A percentile compares a stretch with the other conserved stretches of the same genome.
Evolutionary conservation across 2,888 invertebrate species (phyloP).

Genomic region (Nezara viridula): DNA sequence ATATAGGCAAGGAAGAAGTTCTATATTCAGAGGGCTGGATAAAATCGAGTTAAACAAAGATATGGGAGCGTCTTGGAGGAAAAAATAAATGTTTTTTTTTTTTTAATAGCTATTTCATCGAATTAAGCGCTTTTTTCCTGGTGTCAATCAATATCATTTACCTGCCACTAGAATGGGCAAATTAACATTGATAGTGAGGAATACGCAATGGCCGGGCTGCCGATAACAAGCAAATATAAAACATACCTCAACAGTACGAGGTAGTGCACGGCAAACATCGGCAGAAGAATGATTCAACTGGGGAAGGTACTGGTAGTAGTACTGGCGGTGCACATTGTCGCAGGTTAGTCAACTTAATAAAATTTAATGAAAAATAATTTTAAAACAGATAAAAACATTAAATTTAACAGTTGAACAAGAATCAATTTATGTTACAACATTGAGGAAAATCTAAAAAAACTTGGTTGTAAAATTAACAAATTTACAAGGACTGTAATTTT

Average conservation of each 20-base stretch:
- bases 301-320: neutral
- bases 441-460: too few relatives aligned
- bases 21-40: too few relatives aligned
- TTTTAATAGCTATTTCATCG: neutral
- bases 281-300: neutral
- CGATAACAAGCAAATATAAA: neutral
- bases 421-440: too few relatives aligned
- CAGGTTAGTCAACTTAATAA: neutral
- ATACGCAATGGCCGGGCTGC: neutral
- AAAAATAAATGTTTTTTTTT: too few relatives aligned
- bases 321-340: neutral
- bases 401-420: too few relatives aligned
- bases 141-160: neutral
- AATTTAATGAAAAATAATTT: neutral
- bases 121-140: neutral
- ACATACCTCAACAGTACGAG: neutral
- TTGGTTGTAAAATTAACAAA: too few relatives aligned
- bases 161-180: neutral
- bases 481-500: neutral
- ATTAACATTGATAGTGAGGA: constrained; percentile 20
- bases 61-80: too few relatives aligned
- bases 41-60: too few relatives aligned
- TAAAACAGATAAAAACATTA: too few relatives aligned
- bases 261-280: neutral
- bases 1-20: too few relatives aligned